Evolutionary conservation across 2,113 vertebrate genomes (phyloP).

Genomic region (Cebidichthys violaceus): DNA sequence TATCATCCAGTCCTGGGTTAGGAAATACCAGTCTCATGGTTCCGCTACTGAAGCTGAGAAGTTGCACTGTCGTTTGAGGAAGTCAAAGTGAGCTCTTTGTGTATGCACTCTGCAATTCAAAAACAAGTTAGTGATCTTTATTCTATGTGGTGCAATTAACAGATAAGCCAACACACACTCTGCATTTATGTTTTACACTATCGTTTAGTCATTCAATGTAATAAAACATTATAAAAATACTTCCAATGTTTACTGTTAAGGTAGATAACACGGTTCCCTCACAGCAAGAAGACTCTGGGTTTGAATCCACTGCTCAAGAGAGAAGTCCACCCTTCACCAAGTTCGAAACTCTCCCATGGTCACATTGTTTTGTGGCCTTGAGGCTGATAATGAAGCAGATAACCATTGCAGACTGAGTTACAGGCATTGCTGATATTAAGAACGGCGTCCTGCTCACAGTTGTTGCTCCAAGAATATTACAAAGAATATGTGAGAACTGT

Average conservation of each 20-base stretch:
- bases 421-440: constrained; percentile 84
- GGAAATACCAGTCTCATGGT: constrained; percentile 87
- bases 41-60: neutral
- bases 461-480: constrained; percentile 82
- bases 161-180: constrained; percentile 37
- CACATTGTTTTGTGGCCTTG: constrained; percentile 78
- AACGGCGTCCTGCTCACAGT: constrained; percentile 85
- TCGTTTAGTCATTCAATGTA: neutral
- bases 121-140: constrained; percentile 52
- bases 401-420: constrained; percentile 87
- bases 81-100: constrained; percentile 18
- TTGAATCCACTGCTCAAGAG: neutral
- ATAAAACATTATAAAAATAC: neutral
- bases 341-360: neutral
- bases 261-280: neutral
- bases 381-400: constrained; percentile 93
- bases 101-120: neutral
- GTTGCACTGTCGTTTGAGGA: neutral
- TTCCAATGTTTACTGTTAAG: neutral
- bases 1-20: constrained; percentile 88
- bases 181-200: constrained; percentile 14
- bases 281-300: neutral
- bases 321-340: neutral
- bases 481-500: neutral
- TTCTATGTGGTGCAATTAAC: constrained; percentile 30